Conservation (phyloP, 2,797 vertebrate species). For the Pterois miles region DNA sequence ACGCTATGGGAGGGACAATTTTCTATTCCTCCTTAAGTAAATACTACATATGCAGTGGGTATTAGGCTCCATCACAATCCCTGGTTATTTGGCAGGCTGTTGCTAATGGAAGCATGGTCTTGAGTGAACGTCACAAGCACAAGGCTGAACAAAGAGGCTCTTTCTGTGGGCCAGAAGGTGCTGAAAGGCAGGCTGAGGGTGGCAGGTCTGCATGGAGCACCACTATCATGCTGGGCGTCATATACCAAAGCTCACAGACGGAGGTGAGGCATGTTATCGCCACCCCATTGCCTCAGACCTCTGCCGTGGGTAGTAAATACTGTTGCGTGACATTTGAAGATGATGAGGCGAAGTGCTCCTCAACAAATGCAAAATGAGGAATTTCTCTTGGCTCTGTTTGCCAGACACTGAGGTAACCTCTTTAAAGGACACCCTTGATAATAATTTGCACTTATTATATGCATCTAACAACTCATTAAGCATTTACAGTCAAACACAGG, state of each 20-base stretch:
- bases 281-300: slow-evolving; percentile 5
- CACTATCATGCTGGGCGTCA: slow-evolving; percentile 76
- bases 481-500: slow-evolving; percentile 40
- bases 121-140: slow-evolving; percentile 76
- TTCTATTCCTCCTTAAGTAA: slow-evolving; percentile 79
- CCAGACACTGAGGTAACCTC: slow-evolving; percentile 5
- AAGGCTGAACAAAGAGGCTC: slow-evolving; percentile 80
- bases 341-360: background rate
- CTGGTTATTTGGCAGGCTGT: slow-evolving; percentile 79
- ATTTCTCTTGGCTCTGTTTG: background rate
- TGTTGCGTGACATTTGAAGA: background rate
- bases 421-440: slow-evolving; percentile 26
- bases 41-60: slow-evolving; percentile 77
- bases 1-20: slow-evolving; percentile 66
- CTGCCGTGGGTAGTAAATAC: slow-evolving; percentile 8
- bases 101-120: slow-evolving; percentile 79
- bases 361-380: background rate
- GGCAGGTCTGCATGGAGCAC: slow-evolving; percentile 70
- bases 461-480: slow-evolving; percentile 50
- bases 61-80: slow-evolving; percentile 83
- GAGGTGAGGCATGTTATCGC: slow-evolving; percentile 64
- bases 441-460: slow-evolving; percentile 31
- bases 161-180: slow-evolving; percentile 82
- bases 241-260: slow-evolving; percentile 61
- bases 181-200: slow-evolving; percentile 87